Evolutionary conservation across 2,888 invertebrate genomes (phyloP), one percentile per base, ranked within the genome.

Genomic region (Bhutanitis thaidina): DNA sequence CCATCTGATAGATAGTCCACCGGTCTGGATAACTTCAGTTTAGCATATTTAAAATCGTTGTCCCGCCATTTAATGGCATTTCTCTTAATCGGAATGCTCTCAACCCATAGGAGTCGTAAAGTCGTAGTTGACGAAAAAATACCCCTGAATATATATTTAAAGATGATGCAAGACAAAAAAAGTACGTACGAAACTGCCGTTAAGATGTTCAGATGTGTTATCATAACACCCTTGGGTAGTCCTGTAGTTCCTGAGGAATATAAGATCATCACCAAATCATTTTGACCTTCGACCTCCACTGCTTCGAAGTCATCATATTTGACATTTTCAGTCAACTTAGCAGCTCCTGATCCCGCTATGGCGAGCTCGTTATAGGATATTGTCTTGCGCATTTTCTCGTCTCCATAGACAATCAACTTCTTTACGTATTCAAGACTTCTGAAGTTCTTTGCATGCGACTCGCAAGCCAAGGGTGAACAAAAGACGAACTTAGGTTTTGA

Each of bases 191-290:
- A 9, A 30, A 46, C 53, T 59, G 71, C 62, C 0, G 63, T 55
- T 0, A 85, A 49, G 0, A 76, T 57, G 58, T 80, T 85, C 0
- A 71, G 47, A 58, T 87, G 86, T 0, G 84, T 74, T 14, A 76
- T 25, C 74, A 81, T 73, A 0, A 86, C 87, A 1, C 85, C 87
- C 57, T 87, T 87, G 0, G 85, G 79, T 41, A 86, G 7, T 0
- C 87, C 86, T 0, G 86, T 86, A 0, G 87, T 87, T 0, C 87
- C 87, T 1, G 86, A 87, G 0, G 87, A 87, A 51, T 84, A 86
- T 20, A 85, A 38, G 12, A 87, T 67, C 8, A 80, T 63, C 7
- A 71, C 32, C 0, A 72, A 62, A 20, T 86, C 86, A 0, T 45
- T 60, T 30, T 76, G 72, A 0, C 80, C 80, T 1, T 63, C 39